These are phyloP conservation scores for Psephotus haematonotus DNA, from an alignment of 2,113 vertebrate genomes.

Conservation along the genomic window DNA sequence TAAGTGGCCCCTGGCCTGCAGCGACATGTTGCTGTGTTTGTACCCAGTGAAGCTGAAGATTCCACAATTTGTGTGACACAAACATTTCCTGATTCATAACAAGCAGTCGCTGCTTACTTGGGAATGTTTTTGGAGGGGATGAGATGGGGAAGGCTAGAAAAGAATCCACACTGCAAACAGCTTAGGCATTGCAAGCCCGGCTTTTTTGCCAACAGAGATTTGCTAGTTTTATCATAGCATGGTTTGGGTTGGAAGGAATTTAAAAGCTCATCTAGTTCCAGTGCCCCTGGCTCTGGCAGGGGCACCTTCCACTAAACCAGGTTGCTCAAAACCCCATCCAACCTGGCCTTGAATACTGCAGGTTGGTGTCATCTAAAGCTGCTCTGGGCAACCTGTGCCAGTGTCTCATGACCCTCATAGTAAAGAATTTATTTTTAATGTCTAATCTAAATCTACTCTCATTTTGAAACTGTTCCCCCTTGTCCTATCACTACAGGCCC, in stretches of 20 bases:
- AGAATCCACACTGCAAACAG: not conserved
- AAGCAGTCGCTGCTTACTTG: not conserved
- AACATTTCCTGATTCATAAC: not conserved
- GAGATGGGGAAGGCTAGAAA: not conserved
- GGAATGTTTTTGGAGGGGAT: not conserved
- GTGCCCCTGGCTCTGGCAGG: not conserved
- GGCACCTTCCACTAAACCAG: not conserved
- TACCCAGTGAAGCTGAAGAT: not conserved
- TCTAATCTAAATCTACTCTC: not conserved
- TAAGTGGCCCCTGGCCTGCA: not conserved
- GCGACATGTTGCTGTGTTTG: fast-evolving
- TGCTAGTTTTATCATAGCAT: not conserved
- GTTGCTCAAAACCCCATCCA: not conserved
- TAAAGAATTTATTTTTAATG: not conserved
- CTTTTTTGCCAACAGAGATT: not conserved
- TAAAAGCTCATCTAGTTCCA: not conserved
- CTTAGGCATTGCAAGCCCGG: not conserved
- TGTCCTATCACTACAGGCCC: not conserved
- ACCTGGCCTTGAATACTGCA: not conserved
- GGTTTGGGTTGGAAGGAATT: not conserved
- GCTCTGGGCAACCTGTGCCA: not conserved
- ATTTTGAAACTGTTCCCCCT: not conserved
- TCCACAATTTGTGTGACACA: not conserved
- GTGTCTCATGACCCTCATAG: not conserved
- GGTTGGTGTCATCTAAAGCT: not conserved